phyloP scores from a whole-genome alignment of 92 coral and sea anemone genomes.

The Muricea muricata region DNA sequence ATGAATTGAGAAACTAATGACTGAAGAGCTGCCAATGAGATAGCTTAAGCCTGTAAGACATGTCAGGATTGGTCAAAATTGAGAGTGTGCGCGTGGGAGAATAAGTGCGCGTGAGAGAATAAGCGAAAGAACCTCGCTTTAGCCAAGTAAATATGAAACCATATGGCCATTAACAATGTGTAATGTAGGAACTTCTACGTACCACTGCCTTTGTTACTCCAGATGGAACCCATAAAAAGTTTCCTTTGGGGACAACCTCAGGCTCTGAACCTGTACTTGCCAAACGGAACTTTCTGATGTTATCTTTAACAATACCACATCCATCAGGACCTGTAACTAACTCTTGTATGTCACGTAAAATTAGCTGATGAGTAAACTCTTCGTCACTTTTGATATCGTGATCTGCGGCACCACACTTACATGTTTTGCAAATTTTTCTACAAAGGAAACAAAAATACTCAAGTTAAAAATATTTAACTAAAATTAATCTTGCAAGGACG shows the following conservation, averaged over 20 bases:
- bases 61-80: too few relatives aligned
- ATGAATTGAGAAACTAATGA: too few relatives aligned
- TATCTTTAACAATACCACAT: constrained; percentile 30
- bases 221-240: constrained; percentile 94
- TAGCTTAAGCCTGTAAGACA: too few relatives aligned
- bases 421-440: constrained; percentile 98
- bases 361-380: constrained; percentile 84
- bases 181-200: constrained; percentile 51
- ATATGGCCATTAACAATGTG: too few relatives aligned
- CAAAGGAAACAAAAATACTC: not conserved
- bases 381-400: constrained; percentile 92
- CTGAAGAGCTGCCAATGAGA: too few relatives aligned
- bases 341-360: constrained; percentile 56
- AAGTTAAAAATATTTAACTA: not conserved
- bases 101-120: too few relatives aligned
- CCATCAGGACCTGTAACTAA: constrained; percentile 48
- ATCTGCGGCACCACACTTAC: constrained; percentile 94
- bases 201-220: constrained; percentile 90
- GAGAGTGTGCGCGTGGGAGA: too few relatives aligned
- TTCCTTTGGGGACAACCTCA: constrained; percentile 45
- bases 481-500: too few relatives aligned
- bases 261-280: constrained; percentile 19
- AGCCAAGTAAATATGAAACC: too few relatives aligned
- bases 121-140: too few relatives aligned
- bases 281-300: constrained; percentile 39